phyloP scores from a whole-genome alignment of 2,888 invertebrate species.

The Ectropis crepuscularia region DNA sequence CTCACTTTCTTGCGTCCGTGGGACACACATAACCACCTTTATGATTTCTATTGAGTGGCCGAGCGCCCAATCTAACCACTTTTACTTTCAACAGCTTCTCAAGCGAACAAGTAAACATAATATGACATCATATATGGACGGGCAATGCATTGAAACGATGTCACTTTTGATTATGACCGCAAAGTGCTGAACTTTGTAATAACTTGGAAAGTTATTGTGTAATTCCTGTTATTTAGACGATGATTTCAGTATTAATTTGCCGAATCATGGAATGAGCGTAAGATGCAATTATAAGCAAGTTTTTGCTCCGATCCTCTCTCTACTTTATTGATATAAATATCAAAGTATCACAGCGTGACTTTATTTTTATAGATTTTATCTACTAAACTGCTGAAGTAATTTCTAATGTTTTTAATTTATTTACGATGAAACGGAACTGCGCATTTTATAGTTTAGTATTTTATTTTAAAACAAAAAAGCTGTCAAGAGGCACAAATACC shows the following conservation, averaged over 20 bases:
- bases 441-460: too few relatives aligned
- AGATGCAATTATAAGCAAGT: constrained; percentile 32
- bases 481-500: too few relatives aligned
- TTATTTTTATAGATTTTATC: too few relatives aligned
- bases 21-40: constrained; percentile 60
- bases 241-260: constrained; percentile 28
- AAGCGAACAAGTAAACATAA: constrained; percentile 53
- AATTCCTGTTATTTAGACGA: constrained; percentile 32
- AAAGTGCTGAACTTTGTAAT: constrained; percentile 26
- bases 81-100: constrained; percentile 72
- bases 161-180: constrained; percentile 33
- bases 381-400: too few relatives aligned
- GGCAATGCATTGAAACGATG: constrained; percentile 32
- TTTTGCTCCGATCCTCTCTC: not conserved
- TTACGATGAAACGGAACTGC: too few relatives aligned
- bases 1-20: constrained; percentile 70
- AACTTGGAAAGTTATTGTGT: constrained; percentile 37
- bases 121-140: constrained; percentile 55
- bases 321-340: not conserved
- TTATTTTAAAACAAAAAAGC: too few relatives aligned
- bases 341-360: too few relatives aligned
- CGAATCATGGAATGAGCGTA: constrained; percentile 38
- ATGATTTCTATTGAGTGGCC: constrained; percentile 65
- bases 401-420: too few relatives aligned
- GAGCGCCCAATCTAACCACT: constrained; percentile 74